Evolutionary conservation across 2,888 invertebrate species (phyloP), one percentile per base, ranked within the genome.

Genomic region (Kuschelorhynchus macadamiae): DNA sequence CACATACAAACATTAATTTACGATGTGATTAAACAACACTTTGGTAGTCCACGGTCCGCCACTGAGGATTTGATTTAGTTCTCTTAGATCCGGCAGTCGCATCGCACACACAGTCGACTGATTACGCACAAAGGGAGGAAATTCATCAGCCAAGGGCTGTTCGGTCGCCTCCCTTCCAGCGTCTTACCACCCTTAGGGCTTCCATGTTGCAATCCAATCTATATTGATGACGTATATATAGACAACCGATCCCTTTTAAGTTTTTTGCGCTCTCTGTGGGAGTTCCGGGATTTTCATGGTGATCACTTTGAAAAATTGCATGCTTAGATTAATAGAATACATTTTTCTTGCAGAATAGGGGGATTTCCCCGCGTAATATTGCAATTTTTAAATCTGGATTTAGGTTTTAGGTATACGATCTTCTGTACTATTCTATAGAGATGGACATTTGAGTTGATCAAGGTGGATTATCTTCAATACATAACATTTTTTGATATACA

Each of bases 41-140:
- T n/a, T n/a, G n/a, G n/a, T n/a, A n/a, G n/a, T n/a, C n/a, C n/a
- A n/a, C n/a, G n/a, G 0, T 32, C 16, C 70, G 59, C 70, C 42
- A 67, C 67, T 70, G 67, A 8, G 21, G 41, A 57, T 64, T 61
- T 67, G 67, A 53, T 68, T 68, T 68, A 65, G 52, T 57, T 52
- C 39, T 44, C 62, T 32, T 25, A 46, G 60, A 80, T 81, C 81
- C 81, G 81, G 80, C 80, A 70, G 71, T 52, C 63, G 49, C 18
- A 49, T 46, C 41, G 39, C 46, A 63, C 75, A 75, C 75, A 80
- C 81, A 80, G 79, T 70, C 80, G 78, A 80, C 75, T 81, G 81
- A 77, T 75, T 78, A 79, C 77, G 76, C 79, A 82, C 81, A 82
- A 82, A 81, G 77, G 77, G 78, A 78, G 76, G 71, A 71, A 71